Percentiles rank a stretch among this genome's conserved stretches.
phyloP scores from a whole-genome alignment of 1,140 invertebrate genomes.

The Hycleus cichorii region DNA sequence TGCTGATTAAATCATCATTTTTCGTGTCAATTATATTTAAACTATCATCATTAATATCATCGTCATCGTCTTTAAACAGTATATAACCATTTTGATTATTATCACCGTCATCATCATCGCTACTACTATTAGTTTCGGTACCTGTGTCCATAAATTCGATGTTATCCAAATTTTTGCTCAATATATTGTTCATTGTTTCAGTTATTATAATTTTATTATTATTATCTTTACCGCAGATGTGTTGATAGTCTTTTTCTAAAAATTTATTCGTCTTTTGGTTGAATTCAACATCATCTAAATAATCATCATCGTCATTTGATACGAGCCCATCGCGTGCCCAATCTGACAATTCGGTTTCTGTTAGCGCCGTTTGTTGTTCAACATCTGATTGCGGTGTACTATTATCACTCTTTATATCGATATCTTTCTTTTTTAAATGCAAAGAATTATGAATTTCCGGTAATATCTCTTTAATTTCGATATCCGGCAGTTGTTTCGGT shows the following conservation, averaged over 20 bases:
- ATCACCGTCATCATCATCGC: constrained; percentile 45
- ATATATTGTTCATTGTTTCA: constrained; percentile 37
- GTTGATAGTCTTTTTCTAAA: constrained; percentile 27
- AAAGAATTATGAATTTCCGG: constrained; percentile 29
- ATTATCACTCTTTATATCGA: constrained; percentile 31
- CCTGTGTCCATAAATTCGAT: constrained; percentile 74
- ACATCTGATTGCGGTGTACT: constrained; percentile 51
- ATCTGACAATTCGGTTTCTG: constrained; percentile 78
- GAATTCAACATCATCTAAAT: constrained; percentile 48
- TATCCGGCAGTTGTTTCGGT: constrained; percentile 36
- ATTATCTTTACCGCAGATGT: constrained; percentile 41
- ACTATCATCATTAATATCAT: constrained; percentile 54
- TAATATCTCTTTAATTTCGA: constrained; percentile 28
- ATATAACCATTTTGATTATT: constrained; percentile 60
- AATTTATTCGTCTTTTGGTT: constrained; percentile 25
- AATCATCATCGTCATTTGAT: constrained; percentile 60
- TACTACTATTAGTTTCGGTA: constrained; percentile 54
- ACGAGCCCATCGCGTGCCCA: constrained; percentile 73
- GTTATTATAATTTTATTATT: constrained; percentile 20
- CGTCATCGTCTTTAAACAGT: constrained; percentile 56
- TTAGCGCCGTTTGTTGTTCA: constrained; percentile 59
- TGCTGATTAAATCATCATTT: constrained; percentile 25
- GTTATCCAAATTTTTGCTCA: constrained; percentile 41
- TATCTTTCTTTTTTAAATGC: constrained; percentile 22
- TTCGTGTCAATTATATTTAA: constrained; percentile 34